Base-by-base conservation (phyloP, 2,888 invertebrate species). In the Pheosia tremula region DNA sequence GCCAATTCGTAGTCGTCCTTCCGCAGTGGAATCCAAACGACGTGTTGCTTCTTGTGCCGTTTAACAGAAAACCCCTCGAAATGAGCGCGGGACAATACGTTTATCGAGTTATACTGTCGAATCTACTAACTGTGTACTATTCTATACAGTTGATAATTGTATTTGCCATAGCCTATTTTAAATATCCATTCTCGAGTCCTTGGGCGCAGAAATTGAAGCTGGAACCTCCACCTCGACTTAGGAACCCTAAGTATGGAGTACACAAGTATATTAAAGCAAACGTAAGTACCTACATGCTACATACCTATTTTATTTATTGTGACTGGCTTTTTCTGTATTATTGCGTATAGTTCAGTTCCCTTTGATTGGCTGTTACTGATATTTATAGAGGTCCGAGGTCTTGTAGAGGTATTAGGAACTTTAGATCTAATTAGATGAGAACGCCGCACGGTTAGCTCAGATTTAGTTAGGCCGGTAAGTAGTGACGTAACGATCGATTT, bases 201-300 rank as follows among this genome's bases (percentile, higher is more conserved):
- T 87, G 87, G 84, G 71, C 74, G 24, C 78, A 83, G 50, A 94
- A 92, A 71, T 78, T 91, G 62, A 85, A 93, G 60, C 76, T 91
- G 60, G 81, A 87, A 56, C 94, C 94, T 5, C 95, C 95, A 38
- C 68, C 82, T n/a, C 84, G 81, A 64, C 83, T 95, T 3, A 82
- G 81, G 6, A 93, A 95, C 69, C 88, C 93, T 5, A 92, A 91
- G 69, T 93, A 92, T 79, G 95, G 95, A 63, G 80, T 88, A 9
- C 95, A 95, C 72, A 91, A 92, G 68, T 95, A 94, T 72, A 80
- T 94, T 8, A 92, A 93, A 82, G 91, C 94, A 38, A 94, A 95
- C 81, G 95, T 95, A 81, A 92, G 93, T 92, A 79, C n/a, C n/a
- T n/a, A n/a, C 11, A 47, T n/a, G 5, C 7, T 5, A 41, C 7